Conservation (phyloP, 2,888 invertebrate genomes). For the Chirona hameri region DNA sequence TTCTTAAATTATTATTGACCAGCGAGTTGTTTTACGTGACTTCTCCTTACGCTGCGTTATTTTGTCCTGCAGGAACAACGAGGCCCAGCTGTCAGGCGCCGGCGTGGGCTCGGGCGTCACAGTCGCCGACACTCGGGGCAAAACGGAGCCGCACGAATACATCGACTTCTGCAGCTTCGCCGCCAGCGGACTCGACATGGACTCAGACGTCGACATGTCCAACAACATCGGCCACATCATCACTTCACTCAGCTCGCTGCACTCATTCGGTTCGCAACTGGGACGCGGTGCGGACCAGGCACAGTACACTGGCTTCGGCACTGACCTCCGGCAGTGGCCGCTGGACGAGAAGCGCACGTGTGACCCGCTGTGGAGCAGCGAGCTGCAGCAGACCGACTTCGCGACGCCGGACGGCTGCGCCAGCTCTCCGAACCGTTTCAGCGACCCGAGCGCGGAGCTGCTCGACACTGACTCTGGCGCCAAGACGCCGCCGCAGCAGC, state of each 20-base stretch:
- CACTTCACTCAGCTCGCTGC: neutral
- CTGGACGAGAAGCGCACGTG: neutral
- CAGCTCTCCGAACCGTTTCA: neutral
- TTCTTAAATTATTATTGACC: too few species aligned
- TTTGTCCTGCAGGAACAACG: neutral
- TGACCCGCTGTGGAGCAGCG: conserved; percentile 6
- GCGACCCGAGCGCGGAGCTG: neutral
- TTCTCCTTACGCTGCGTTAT: too few species aligned
- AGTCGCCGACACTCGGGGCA: neutral
- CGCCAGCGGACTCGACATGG: neutral
- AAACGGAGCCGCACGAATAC: neutral
- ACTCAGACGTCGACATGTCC: neutral
- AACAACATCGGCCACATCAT: neutral
- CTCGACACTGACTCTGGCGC: neutral
- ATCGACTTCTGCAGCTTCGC: neutral
- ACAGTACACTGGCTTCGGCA: neutral
- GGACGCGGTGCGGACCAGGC: neutral
- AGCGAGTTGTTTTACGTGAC: too few species aligned
- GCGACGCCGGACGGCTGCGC: neutral
- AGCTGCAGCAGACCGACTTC: neutral
- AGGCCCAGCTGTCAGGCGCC: neutral
- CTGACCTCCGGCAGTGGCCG: neutral
- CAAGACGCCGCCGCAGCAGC: neutral
- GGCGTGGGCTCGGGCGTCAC: neutral
- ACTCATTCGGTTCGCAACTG: neutral